phyloP scores from a whole-genome alignment of 2,113 vertebrate species.

The Takifugu flavidus region DNA sequence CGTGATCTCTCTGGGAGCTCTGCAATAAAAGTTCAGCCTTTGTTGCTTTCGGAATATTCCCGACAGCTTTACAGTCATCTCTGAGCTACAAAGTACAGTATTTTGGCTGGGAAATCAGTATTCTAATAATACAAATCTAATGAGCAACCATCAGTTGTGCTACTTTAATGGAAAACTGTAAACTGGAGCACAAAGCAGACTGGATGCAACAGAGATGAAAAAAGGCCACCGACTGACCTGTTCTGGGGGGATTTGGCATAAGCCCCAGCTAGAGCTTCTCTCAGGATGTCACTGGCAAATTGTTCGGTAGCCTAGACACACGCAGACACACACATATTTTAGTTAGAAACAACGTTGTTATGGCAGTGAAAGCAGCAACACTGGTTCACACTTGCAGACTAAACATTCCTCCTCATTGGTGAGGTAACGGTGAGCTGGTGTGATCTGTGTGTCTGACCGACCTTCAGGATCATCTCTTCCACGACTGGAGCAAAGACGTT shows the following conservation, averaged over 20 bases:
- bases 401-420: not conserved
- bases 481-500: slow-evolving; percentile 88
- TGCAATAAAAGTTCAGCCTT: slow-evolving; percentile 53
- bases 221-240: slow-evolving; percentile 74
- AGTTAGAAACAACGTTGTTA: slow-evolving; percentile 20
- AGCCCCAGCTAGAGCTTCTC: slow-evolving; percentile 87
- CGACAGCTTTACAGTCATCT: not conserved
- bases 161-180: not conserved
- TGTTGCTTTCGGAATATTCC: not conserved
- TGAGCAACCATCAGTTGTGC: not conserved
- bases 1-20: slow-evolving; percentile 90
- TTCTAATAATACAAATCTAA: not conserved
- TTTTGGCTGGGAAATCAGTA: not conserved
- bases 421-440: slow-evolving; percentile 14
- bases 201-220: slow-evolving; percentile 4
- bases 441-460: slow-evolving; percentile 44
- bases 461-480: slow-evolving; percentile 97
- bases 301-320: slow-evolving; percentile 87
- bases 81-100: not conserved
- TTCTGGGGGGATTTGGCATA: slow-evolving; percentile 85
- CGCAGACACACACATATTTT: slow-evolving; percentile 11
- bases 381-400: not conserved
- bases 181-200: slow-evolving; percentile 26
- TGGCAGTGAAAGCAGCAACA: slow-evolving; percentile 19
- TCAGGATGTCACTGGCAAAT: slow-evolving; percentile 89